Evolutionary conservation across 2,113 vertebrate genomes (phyloP).

Genomic region (Etia nguti): DNA sequence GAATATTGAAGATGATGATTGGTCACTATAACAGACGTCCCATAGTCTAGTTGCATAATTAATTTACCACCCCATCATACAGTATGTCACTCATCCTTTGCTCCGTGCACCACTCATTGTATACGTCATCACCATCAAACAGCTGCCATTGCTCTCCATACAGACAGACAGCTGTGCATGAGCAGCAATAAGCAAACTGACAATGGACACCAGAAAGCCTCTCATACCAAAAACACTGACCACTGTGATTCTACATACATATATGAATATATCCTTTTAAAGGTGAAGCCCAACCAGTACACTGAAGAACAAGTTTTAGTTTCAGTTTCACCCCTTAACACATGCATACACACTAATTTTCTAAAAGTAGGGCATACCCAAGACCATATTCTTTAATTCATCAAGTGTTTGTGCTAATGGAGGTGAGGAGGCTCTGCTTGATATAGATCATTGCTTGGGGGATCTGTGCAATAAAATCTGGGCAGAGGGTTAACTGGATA

Average conservation of each 20-base stretch:
- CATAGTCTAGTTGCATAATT: neutral
- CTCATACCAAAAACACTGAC: neutral
- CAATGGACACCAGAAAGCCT: neutral
- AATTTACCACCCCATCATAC: neutral
- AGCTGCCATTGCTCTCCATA: neutral
- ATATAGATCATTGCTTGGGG: conserved; percentile 53
- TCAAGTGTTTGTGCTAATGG: conserved; percentile 43
- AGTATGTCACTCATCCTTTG: neutral
- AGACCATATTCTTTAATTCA: conserved; percentile 22
- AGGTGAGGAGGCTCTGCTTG: conserved; percentile 27
- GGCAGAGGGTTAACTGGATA: conserved; percentile 43
- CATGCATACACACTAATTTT: neutral
- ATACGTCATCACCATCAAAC: neutral
- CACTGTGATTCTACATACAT: neutral
- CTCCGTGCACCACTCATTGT: neutral
- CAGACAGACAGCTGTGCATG: neutral
- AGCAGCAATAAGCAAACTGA: neutral
- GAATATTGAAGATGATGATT: neutral
- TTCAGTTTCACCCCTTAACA: neutral
- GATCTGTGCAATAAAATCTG: conserved; percentile 24
- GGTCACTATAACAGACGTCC: neutral
- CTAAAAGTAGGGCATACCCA: conserved; percentile 20
- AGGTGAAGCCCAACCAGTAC: neutral
- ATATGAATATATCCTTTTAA: neutral
- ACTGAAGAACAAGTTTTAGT: neutral